phyloP scores from a whole-genome alignment of 2,888 invertebrate species.

The Hipparchia semele region DNA sequence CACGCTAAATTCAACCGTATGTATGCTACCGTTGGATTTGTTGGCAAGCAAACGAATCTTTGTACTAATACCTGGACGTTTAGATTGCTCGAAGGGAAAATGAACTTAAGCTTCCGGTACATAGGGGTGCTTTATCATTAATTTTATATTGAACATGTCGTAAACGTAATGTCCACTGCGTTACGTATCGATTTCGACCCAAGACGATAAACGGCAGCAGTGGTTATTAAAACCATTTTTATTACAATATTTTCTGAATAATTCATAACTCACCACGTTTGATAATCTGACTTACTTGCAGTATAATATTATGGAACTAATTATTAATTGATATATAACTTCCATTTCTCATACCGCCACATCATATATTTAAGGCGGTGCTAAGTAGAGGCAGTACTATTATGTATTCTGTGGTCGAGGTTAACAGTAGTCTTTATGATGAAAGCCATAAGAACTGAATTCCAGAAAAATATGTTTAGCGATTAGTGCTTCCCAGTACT shows the following conservation, averaged over 20 bases:
- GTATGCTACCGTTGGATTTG: conserved; percentile 42
- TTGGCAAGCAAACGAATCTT: conserved; percentile 30
- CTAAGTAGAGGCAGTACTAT: background rate
- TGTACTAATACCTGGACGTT: conserved; percentile 35
- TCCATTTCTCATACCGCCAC: conserved; percentile 34
- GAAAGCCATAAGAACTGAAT: conserved; percentile 23
- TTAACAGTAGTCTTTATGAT: conserved; percentile 22
- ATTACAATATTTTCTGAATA: conserved; percentile 38
- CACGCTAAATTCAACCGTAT: conserved; percentile 39
- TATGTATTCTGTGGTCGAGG: background rate
- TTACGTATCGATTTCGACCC: conserved; percentile 53
- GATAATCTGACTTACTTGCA: conserved; percentile 26
- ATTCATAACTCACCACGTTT: conserved; percentile 27
- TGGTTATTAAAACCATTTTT: conserved; percentile 40
- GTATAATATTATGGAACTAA: conserved; percentile 27
- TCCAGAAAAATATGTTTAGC: conserved; percentile 29
- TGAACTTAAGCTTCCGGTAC: conserved; percentile 21
- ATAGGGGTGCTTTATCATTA: conserved; percentile 33
- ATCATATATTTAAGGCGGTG: conserved; percentile 30
- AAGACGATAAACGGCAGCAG: conserved; percentile 39
- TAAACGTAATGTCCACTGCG: conserved; percentile 48
- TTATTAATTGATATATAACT: conserved; percentile 38
- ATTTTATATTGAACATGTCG: conserved; percentile 33
- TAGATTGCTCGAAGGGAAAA: conserved; percentile 26
- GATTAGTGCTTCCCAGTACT: conserved; percentile 45